Conservation (phyloP, 1,140 invertebrate species). For the Drosophila teissieri region DNA sequence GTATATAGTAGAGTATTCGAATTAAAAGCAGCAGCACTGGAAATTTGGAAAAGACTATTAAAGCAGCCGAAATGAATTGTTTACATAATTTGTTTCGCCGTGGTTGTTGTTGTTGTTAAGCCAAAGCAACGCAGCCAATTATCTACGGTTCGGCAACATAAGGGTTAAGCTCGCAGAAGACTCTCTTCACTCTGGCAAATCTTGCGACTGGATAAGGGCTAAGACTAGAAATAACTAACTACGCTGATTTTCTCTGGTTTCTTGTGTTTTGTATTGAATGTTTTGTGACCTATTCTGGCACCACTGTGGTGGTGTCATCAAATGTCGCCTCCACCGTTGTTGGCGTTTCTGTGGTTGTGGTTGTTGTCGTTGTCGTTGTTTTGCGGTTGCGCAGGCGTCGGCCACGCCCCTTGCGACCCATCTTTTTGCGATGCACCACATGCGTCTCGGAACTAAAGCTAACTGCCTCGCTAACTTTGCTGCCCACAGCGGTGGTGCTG, state of each 20-base stretch:
- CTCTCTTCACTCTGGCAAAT: constrained; percentile 25
- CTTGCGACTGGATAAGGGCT: constrained; percentile 36
- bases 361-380: constrained; percentile 36
- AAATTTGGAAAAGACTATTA: constrained; percentile 23
- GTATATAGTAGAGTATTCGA: constrained; percentile 6
- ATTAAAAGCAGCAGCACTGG: constrained; percentile 53
- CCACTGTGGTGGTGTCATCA: constrained; percentile 26
- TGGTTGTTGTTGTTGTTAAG: constrained; percentile 24
- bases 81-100: constrained; percentile 14
- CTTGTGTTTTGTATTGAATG: neutral
- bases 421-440: constrained; percentile 74
- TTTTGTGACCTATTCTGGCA: constrained; percentile 26
- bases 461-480: constrained; percentile 54
- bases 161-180: constrained; percentile 30
- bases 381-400: constrained; percentile 44
- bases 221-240: constrained; percentile 82
- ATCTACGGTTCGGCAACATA: constrained; percentile 61
- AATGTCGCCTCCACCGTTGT: constrained; percentile 23
- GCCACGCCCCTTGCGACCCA: constrained; percentile 56
- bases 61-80: constrained; percentile 43
- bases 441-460: constrained; percentile 68
- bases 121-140: constrained; percentile 77
- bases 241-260: constrained; percentile 21
- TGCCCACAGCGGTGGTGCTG: constrained; percentile 21
- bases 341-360: constrained; percentile 19